These are phyloP conservation scores for Synergus japonicus DNA, from an alignment of 2,888 invertebrate species.

Conservation along the genomic window DNA sequence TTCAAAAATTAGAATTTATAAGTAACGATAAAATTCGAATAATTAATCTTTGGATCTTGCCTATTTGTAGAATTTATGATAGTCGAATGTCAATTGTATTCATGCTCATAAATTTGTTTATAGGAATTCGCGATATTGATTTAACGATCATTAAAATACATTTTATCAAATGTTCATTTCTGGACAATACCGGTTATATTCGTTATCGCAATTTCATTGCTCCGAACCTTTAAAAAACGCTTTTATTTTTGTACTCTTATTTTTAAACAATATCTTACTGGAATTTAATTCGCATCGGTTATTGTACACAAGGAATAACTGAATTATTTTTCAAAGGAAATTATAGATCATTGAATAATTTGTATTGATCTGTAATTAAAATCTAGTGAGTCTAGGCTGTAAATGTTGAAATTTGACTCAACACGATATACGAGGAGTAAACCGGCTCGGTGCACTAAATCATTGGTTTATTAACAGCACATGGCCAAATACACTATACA, in stretches of 20 bases:
- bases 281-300: not conserved
- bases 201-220: not conserved
- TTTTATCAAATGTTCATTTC: not conserved
- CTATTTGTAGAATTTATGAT: not conserved
- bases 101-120: not conserved
- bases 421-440: not conserved
- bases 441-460: not conserved
- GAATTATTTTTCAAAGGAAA: no score
- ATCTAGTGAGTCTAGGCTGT: not conserved
- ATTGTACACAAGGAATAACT: no score
- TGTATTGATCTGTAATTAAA: no score
- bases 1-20: not conserved
- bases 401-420: not conserved
- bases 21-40: not conserved
- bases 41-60: not conserved
- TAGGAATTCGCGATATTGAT: not conserved
- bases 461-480: slow-evolving; percentile 14
- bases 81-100: not conserved
- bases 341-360: no score
- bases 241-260: not conserved
- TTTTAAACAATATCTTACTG: not conserved
- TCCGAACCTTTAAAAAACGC: not conserved
- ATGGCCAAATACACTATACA: not conserved
- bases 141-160: not conserved
- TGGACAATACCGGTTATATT: not conserved